Percentiles rank a stretch among this genome's conserved stretches.
Evolutionary conservation across 1,140 invertebrate species (phyloP).

Genomic region (Drosophila insularis): DNA sequence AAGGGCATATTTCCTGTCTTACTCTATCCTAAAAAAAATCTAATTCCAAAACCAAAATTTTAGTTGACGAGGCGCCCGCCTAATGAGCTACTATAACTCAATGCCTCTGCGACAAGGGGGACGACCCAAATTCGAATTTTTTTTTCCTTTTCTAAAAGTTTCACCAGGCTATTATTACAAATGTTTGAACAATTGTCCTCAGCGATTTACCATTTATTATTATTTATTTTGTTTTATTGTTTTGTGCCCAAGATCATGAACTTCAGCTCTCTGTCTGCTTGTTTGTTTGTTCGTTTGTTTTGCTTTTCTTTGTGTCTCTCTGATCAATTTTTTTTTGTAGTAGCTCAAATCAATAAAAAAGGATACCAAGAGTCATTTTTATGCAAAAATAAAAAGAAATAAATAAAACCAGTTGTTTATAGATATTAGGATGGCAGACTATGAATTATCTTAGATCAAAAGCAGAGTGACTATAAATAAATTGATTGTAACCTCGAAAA

Average conservation of each 20-base stretch:
- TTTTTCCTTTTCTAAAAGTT: conserved; percentile 51
- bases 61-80: conserved; percentile 53
- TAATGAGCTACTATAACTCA: conserved; percentile 78
- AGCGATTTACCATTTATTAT: conserved; percentile 11
- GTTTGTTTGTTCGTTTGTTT: neutral
- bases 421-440: neutral
- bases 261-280: conserved; percentile 38
- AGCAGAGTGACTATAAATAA: too few relatives aligned
- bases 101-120: conserved; percentile 31
- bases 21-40: neutral
- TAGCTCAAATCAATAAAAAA: conserved; percentile 72
- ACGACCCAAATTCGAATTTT: conserved; percentile 68
- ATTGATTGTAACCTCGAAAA: too few relatives aligned
- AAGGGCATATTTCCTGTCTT: conserved; percentile 55
- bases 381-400: conserved; percentile 50
- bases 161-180: conserved; percentile 56
- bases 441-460: too few relatives aligned
- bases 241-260: conserved; percentile 71
- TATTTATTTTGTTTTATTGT: conserved; percentile 34
- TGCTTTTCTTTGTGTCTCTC: conserved; percentile 41
- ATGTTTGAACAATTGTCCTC: conserved; percentile 60
- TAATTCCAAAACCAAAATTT: neutral
- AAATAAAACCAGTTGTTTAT: conserved; percentile 35
- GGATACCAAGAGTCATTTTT: conserved; percentile 37
- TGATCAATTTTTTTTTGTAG: conserved; percentile 59